phyloP scores from a whole-genome alignment of 1,140 invertebrate species.

The Drosophila nannoptera region DNA sequence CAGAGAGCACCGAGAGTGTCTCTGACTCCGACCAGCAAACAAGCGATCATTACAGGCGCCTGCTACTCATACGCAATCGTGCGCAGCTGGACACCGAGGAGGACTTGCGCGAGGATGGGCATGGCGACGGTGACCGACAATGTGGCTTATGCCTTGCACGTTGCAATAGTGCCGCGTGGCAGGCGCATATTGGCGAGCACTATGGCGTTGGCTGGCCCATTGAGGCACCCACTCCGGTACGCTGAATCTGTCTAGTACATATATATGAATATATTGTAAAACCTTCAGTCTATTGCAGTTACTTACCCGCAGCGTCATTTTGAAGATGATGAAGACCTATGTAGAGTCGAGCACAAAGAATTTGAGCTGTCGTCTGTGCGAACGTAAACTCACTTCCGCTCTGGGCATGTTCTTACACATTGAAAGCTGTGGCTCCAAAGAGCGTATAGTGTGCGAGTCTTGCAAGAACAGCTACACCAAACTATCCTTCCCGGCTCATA shows the following conservation, averaged over 20 bases:
- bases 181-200: slow-evolving; percentile 49
- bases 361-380: slow-evolving; percentile 60
- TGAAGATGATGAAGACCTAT: slow-evolving; percentile 42
- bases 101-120: slow-evolving; percentile 39
- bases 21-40: too few relatives aligned
- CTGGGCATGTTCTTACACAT: slow-evolving; percentile 63
- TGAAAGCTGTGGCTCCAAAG: slow-evolving; percentile 51
- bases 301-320: slow-evolving; percentile 26
- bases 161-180: slow-evolving; percentile 33
- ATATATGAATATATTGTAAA: not conserved
- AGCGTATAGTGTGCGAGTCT: slow-evolving; percentile 46
- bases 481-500: slow-evolving; percentile 28
- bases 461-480: slow-evolving; percentile 49
- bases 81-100: slow-evolving; percentile 56
- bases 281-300: not conserved
- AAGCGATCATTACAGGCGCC: slow-evolving; percentile 41
- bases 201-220: slow-evolving; percentile 69
- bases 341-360: slow-evolving; percentile 18
- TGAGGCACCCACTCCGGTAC: slow-evolving; percentile 27
- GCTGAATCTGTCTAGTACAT: not conserved
- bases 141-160: slow-evolving; percentile 66
- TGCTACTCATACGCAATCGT: slow-evolving; percentile 59
- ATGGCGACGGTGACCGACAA: slow-evolving; percentile 37
- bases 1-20: too few relatives aligned
- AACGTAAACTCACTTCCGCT: slow-evolving; percentile 37